Evolutionary conservation across 2,888 invertebrate species (phyloP), one percentile per base, ranked within the genome.

Genomic region (Volucella inanis): DNA sequence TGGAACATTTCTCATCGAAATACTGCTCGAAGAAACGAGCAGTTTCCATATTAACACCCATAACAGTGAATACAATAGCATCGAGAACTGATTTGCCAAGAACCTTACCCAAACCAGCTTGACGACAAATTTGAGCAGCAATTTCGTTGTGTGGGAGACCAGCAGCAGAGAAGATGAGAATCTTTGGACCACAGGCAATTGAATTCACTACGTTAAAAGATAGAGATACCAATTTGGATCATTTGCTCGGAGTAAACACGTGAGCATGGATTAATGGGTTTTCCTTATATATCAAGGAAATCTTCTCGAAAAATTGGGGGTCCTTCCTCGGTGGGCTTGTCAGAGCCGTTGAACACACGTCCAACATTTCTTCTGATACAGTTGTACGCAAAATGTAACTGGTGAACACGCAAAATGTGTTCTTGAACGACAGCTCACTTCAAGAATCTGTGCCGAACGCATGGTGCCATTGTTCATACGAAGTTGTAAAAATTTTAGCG

Each of bases 241-340:
- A 99, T 99, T 94, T 99, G 99, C 93, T 99, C 99, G 0, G 99
- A 99, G 92, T 99, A 99, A 92, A 99, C 99, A 95, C 99, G 98
- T 0, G 98, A 98, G 98, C 98, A 99, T 1, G 99, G 99, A 93
- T 99, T 99, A 92, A 99, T 99, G 88, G 99, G 99, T 92, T 99
- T 99, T 79, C 97, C 99, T 88, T 92, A 97, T 93, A 99, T 99
- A 93, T 99, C 99, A 88, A 99, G 93, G 93, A 95, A 99, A 92
- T 99, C 99, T 93, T 99, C 99, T 1, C 99, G 99, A 90, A 99
- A 93, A 91, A 99, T 99, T 90, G 98, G 97, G 88, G 99, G 99
- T 81, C 99, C 99, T 93, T 98, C 99, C 93, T 99, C 99, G 90
- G 99, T 99, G 89, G 99, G 99, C 92, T 99, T 99, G 88, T 99